These are phyloP conservation scores for Neosilurus mollespiculum DNA, from an alignment of 2,797 vertebrate genomes.

Conservation along the genomic window DNA sequence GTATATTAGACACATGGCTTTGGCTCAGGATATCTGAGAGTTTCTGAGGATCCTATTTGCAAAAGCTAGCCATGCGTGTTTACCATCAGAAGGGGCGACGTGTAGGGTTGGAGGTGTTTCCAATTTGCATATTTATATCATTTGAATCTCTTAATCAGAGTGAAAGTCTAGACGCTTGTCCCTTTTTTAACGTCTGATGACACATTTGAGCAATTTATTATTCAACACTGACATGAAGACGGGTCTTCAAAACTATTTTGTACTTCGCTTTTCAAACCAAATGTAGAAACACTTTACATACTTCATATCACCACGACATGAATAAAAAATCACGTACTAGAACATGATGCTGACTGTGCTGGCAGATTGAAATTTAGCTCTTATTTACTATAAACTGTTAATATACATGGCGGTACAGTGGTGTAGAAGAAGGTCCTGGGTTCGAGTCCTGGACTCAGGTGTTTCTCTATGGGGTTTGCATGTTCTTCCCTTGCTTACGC, in stretches of 20 bases:
- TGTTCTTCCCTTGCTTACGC: no score
- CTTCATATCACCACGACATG: no score
- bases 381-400: not conserved
- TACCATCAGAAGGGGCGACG: not conserved
- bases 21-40: not conserved
- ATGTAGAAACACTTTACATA: no score
- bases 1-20: not conserved
- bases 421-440: no score
- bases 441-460: no score
- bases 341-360: not conserved
- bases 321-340: not conserved
- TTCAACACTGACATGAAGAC: not conserved
- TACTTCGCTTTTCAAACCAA: not conserved
- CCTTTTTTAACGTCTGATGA: not conserved
- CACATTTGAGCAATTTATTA: not conserved
- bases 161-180: not conserved
- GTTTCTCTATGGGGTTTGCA: no score
- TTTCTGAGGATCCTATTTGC: not conserved
- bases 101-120: not conserved
- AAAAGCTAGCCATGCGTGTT: not conserved
- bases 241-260: not conserved
- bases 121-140: constrained; percentile 1
- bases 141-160: not conserved
- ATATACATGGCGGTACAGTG: no score
- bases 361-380: not conserved